Percentiles rank a stretch among this genome's conserved stretches.
Conservation (phyloP, 92 coral and sea anemone genomes). For the Epizoanthus rinbou region DNA sequence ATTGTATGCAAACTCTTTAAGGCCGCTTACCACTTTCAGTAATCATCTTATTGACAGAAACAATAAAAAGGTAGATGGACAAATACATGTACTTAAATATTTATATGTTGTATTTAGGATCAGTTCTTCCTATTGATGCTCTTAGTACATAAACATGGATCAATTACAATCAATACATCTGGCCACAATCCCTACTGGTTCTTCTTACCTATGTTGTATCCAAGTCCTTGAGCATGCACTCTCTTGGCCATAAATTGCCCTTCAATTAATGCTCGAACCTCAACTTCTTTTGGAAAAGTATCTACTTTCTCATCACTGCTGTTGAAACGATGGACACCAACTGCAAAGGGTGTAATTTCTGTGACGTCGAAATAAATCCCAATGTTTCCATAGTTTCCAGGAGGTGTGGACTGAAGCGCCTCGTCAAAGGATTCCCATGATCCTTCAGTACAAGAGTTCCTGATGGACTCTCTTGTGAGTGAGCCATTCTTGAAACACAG, state of each 20-base stretch:
- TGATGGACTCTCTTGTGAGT: conserved; percentile 84
- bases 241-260: conserved; percentile 97
- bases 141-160: too few relatives aligned
- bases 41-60: too few relatives aligned
- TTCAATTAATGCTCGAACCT: conserved; percentile 89
- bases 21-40: too few relatives aligned
- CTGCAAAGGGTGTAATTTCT: conserved; percentile 96
- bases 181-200: background rate
- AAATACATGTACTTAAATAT: too few relatives aligned
- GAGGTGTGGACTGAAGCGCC: conserved; percentile 68
- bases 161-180: too few relatives aligned
- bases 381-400: conserved; percentile 95
- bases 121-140: too few relatives aligned
- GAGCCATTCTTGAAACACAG: conserved; percentile 98
- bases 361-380: conserved; percentile 91
- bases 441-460: conserved; percentile 77
- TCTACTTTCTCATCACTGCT: conserved; percentile 69
- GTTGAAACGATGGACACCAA: conserved; percentile 82
- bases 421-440: conserved; percentile 86
- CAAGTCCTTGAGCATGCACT: conserved; percentile 91
- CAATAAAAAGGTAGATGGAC: too few relatives aligned
- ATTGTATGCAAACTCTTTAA: too few relatives aligned
- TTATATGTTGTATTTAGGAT: too few relatives aligned
- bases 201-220: conserved; percentile 82
- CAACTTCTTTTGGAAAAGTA: conserved; percentile 77